phyloP scores from a whole-genome alignment of 1,140 invertebrate genomes.

The Drosophila sturtevanti region DNA sequence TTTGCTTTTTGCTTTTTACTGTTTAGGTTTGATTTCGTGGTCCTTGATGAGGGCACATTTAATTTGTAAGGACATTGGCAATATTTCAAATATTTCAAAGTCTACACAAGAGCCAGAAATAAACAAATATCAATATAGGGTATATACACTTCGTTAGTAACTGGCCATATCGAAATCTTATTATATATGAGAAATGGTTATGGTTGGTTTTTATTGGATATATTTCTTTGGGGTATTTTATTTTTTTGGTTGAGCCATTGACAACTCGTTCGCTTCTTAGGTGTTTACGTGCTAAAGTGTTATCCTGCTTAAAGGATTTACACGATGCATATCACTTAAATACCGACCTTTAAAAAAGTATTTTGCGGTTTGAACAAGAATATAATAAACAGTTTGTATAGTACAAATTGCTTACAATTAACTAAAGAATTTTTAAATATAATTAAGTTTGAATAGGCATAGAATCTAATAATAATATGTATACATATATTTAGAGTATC shows the following conservation, averaged over 20 bases:
- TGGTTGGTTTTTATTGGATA: constrained; percentile 59
- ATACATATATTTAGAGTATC: no score
- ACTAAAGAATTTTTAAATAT: no score
- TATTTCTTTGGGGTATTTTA: constrained; percentile 48
- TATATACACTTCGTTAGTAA: not conserved
- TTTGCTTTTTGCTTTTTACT: not conserved
- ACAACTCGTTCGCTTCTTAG: constrained; percentile 63
- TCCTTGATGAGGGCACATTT: constrained; percentile 6
- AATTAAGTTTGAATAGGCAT: no score
- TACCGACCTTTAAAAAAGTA: constrained; percentile 17
- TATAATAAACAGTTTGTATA: no score
- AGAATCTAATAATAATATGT: no score
- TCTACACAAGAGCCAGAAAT: not conserved
- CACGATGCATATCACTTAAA: constrained; percentile 39
- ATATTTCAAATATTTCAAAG: constrained; percentile 1
- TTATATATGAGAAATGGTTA: constrained; percentile 47
- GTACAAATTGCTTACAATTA: not conserved
- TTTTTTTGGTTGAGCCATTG: constrained; percentile 63
- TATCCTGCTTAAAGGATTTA: constrained; percentile 64
- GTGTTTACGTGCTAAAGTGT: constrained; percentile 73
- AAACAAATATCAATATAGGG: not conserved
- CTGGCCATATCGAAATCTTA: not conserved
- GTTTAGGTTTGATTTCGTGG: constrained; percentile 1
- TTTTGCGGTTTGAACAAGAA: not conserved
- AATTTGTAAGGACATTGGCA: constrained; percentile 6